Base-by-base conservation (phyloP, 2,797 vertebrate species). In the Apodemus agrarius region DNA sequence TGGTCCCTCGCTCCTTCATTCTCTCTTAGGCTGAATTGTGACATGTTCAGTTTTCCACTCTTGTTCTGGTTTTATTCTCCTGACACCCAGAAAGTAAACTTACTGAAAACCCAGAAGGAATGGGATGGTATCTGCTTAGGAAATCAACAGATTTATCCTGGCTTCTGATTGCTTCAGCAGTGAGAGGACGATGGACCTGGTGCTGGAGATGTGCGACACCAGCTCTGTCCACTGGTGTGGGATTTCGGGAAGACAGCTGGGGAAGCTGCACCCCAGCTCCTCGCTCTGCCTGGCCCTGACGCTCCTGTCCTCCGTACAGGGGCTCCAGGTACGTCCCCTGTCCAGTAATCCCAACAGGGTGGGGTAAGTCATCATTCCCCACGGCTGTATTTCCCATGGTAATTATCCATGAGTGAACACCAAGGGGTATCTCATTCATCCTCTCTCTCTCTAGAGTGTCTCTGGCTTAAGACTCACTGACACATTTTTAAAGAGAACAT, bases 131-230 rank as follows among this genome's bases (percentile, higher is more conserved):
- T 78, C 1, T 46, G 21, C 93, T 81, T 97, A 34, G 89, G 80
- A 93, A 95, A 80, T 59, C 84, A 96, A 88, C 95, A 91, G 95
- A 83, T 98, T 97, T 95, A 97, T 97, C 95, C 97, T 69, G 87
- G 11, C 78, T 97, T 97, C 0, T 10, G 88, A 97, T 98, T 97
- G 54, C 13, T 98, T 97, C 93, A 98, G 98, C 97, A 99, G 99
- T 97, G 99, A 99, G 98, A 99, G 99, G 98, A 99, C 99, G 67
- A 99, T 99, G 99, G 99, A 99, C 97, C 99, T 99, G 96, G 98
- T 99, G 92, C 99, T 99, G 98, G 99, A 99, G 98, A 99, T 99
- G 99, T 99, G 99, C 96, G 99, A 99, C 98, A 99, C 99, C 49
- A 98, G 98, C 95, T 99, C 99, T 8, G 99, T 99, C 98, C 99